A percentile compares a stretch with the other conserved stretches of the same genome.
phyloP scores from a whole-genome alignment of 2,113 vertebrate species.

The Pterocles orientalis region DNA sequence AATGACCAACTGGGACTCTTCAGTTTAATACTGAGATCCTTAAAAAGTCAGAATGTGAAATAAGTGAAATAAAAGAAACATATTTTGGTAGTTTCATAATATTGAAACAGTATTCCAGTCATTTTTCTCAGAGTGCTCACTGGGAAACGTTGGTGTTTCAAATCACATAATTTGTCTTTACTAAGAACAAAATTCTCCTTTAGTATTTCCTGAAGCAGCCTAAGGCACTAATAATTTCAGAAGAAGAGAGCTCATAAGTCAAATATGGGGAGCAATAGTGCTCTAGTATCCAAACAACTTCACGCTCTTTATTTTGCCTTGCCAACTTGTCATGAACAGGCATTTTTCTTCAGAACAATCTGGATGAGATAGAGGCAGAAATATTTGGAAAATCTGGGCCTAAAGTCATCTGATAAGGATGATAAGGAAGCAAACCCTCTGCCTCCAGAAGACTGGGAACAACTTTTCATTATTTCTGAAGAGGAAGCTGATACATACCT shows the following conservation, averaged over 20 bases:
- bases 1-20: background rate
- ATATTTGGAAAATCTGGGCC: constrained; percentile 42
- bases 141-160: constrained; percentile 21
- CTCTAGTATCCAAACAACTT: constrained; percentile 4
- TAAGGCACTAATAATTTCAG: constrained; percentile 14
- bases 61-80: background rate
- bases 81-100: constrained; percentile 35
- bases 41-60: constrained; percentile 37
- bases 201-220: constrained; percentile 34
- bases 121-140: constrained; percentile 58
- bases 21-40: background rate
- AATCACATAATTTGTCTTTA: constrained; percentile 36
- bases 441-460: background rate
- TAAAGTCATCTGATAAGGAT: constrained; percentile 36
- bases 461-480: background rate
- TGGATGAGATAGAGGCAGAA: constrained; percentile 33
- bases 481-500: background rate
- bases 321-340: constrained; percentile 2
- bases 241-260: constrained; percentile 17
- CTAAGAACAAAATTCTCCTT: constrained; percentile 8
- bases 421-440: constrained; percentile 2
- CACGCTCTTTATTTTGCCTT: constrained; percentile 5
- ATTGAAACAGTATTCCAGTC: constrained; percentile 31
- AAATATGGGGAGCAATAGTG: constrained; percentile 9
- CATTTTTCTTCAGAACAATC: constrained; percentile 37